phyloP scores from a whole-genome alignment of 35 echinoderm and acorn worm genomes.

The Lytechinus variegatus region DNA sequence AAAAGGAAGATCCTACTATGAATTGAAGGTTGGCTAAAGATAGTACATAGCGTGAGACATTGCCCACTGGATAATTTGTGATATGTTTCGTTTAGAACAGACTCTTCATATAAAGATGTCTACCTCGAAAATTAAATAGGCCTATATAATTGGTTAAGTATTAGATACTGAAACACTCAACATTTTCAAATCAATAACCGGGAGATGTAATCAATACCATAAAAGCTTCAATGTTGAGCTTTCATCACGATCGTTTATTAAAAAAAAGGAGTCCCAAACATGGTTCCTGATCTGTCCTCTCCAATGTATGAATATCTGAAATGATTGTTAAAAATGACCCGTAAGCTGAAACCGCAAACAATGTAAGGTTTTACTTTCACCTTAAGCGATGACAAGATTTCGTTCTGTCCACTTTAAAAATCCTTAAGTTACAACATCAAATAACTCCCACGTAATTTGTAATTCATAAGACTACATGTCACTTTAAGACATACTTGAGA shows the following conservation, averaged over 20 bases:
- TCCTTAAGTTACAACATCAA: neutral
- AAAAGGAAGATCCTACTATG: neutral
- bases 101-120: neutral
- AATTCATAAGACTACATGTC: neutral
- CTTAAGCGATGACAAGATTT: conserved; percentile 4
- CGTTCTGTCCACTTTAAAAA: neutral
- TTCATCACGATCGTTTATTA: neutral
- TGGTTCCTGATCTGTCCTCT: neutral
- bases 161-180: neutral
- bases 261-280: neutral
- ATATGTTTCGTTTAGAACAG: neutral
- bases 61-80: neutral
- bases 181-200: neutral
- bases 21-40: neutral
- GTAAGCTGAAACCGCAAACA: neutral
- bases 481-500: neutral
- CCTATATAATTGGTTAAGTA: too few relatives aligned
- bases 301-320: neutral
- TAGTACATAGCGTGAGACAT: neutral
- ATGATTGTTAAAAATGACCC: neutral
- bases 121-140: too few relatives aligned
- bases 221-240: neutral
- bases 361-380: neutral
- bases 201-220: neutral
- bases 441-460: neutral